Conservation (phyloP, 1,140 invertebrate species). For the Tetramorium alpestre region DNA sequence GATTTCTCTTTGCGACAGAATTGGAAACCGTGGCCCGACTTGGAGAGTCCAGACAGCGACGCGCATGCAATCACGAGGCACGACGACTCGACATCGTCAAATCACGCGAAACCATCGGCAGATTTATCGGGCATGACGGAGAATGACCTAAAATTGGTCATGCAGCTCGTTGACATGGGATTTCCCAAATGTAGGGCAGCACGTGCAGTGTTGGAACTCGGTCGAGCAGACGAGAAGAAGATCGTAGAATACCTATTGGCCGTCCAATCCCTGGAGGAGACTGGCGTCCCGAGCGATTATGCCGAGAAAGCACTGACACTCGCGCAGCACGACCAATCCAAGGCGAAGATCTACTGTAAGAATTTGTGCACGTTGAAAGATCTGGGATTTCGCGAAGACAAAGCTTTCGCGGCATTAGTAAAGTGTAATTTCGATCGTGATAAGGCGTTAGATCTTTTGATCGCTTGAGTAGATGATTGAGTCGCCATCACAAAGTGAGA, state of each 20-base stretch:
- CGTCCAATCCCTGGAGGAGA: constrained; percentile 88
- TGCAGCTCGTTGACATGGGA: constrained; percentile 93
- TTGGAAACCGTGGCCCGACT: constrained; percentile 82
- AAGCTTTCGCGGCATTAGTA: constrained; percentile 90
- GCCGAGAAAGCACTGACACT: constrained; percentile 86
- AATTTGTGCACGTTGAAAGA: constrained; percentile 90
- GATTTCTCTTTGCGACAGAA: constrained; percentile 78
- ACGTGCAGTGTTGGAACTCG: constrained; percentile 90
- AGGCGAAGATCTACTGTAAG: constrained; percentile 86
- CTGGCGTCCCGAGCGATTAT: constrained; percentile 89
- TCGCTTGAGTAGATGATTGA: constrained; percentile 87
- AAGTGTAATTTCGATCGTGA: constrained; percentile 93
- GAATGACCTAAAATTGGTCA: constrained; percentile 89
- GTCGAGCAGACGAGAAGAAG: constrained; percentile 93
- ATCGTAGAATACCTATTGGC: constrained; percentile 86
- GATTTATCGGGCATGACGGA: constrained; percentile 78
- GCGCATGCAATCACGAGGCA: constrained; percentile 40
- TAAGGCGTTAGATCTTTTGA: constrained; percentile 93
- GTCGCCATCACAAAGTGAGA: not conserved
- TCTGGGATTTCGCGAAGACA: constrained; percentile 92
- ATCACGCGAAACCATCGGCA: constrained; percentile 63
- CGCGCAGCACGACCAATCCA: constrained; percentile 84
- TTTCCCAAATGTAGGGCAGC: constrained; percentile 92
- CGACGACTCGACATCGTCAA: constrained; percentile 56
- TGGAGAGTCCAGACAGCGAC: constrained; percentile 75